Conservation (phyloP, 1,140 invertebrate species). For the Thaumetopoea pityocampa region DNA sequence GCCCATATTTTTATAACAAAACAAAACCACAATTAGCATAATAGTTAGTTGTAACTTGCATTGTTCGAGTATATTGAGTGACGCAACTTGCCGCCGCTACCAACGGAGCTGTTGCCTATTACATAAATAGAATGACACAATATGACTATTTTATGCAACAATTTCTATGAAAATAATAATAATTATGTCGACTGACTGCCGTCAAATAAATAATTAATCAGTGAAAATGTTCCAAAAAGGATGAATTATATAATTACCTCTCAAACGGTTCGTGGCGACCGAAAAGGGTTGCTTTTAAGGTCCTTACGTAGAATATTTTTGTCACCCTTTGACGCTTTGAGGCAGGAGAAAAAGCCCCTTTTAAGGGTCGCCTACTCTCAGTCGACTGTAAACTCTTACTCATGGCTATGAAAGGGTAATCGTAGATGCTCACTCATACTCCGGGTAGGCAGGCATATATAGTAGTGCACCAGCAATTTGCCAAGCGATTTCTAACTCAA, state of each 20-base stretch:
- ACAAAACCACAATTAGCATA: constrained; percentile 75
- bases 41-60: constrained; percentile 50
- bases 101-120: too few species aligned
- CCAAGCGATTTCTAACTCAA: too few species aligned
- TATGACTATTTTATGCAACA: too few species aligned
- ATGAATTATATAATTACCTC: constrained; percentile 69
- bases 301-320: constrained; percentile 30
- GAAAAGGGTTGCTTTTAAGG: constrained; percentile 54
- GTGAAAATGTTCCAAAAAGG: constrained; percentile 63
- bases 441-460: too few species aligned
- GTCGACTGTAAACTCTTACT: constrained; percentile 24
- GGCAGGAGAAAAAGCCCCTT: constrained; percentile 34
- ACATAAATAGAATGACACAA: too few species aligned
- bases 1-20: constrained; percentile 61
- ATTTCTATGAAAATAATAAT: constrained; percentile 45
- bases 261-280: constrained; percentile 55
- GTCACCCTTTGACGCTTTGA: constrained; percentile 26
- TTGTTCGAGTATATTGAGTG: constrained; percentile 25
- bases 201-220: constrained; percentile 63
- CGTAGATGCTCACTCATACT: too few species aligned
- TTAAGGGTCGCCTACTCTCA: constrained; percentile 33
- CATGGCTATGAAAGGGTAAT: constrained; percentile 11
- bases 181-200: constrained; percentile 53
- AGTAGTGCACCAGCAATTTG: too few species aligned
- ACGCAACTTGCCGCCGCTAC: too few species aligned